Percentiles rank a stretch among this genome's conserved stretches.
Evolutionary conservation across 2,888 invertebrate genomes (phyloP).

Genomic region (Drosophila flavopinicola): DNA sequence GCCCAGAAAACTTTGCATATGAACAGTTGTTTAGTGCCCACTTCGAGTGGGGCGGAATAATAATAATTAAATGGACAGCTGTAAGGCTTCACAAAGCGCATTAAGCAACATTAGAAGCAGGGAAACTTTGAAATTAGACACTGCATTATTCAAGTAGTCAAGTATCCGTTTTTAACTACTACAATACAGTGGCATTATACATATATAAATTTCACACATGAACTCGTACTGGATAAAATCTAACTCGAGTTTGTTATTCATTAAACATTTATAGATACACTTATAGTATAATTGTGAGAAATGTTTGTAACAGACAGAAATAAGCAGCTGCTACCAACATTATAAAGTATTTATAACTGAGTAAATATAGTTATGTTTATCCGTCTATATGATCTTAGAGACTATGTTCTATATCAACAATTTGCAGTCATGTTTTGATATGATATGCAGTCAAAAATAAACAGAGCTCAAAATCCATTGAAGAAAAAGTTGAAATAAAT

Average conservation of each 20-base stretch:
- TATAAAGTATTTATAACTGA: too few relatives aligned
- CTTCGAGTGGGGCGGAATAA: slow-evolving; percentile 8
- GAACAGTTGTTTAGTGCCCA: slow-evolving; percentile 41
- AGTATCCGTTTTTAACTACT: slow-evolving; percentile 1
- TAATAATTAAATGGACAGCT: slow-evolving; percentile 29
- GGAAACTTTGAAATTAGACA: slow-evolving; percentile 5
- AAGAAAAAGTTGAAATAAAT: too few relatives aligned
- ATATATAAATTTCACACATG: slow-evolving; percentile 21
- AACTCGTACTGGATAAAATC: slow-evolving; percentile 8
- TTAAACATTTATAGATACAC: too few relatives aligned
- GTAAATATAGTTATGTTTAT: too few relatives aligned
- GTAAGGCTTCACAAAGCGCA: slow-evolving; percentile 33
- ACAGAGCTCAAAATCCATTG: too few relatives aligned
- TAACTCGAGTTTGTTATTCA: background rate
- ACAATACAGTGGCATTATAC: slow-evolving; percentile 1
- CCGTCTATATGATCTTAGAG: too few relatives aligned
- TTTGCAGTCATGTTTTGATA: too few relatives aligned
- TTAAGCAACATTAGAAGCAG: slow-evolving; percentile 2
- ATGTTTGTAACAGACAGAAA: background rate
- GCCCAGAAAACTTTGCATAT: slow-evolving; percentile 28
- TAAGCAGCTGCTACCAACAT: too few relatives aligned
- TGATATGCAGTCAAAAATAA: too few relatives aligned
- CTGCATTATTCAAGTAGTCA: slow-evolving; percentile 31
- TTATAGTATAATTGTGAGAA: too few relatives aligned
- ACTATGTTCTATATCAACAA: too few relatives aligned